phyloP scores from a whole-genome alignment of 2,888 invertebrate species.

The Leucoptera coffeella region DNA sequence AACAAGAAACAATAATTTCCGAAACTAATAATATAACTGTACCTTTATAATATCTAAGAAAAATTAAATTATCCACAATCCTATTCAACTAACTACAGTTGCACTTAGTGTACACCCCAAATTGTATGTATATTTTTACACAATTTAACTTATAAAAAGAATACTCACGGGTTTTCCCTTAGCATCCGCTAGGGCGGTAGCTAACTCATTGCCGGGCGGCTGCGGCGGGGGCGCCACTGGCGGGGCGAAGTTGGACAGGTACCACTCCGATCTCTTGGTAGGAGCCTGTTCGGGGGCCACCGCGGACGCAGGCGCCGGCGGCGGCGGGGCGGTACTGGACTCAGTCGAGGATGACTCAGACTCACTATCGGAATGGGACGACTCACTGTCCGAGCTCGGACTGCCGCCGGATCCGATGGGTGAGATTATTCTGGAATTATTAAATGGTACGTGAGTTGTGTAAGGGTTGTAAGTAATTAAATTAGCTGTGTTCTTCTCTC shows the following conservation, averaged over 20 bases:
- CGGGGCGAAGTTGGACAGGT: slow-evolving; percentile 35
- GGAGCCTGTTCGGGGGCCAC: slow-evolving; percentile 15
- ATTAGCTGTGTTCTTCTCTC: no score
- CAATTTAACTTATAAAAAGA: no score
- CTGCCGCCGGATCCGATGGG: slow-evolving; percentile 38
- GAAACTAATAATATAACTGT: no score
- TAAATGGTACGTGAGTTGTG: no score
- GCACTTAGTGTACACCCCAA: no score
- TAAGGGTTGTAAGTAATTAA: no score
- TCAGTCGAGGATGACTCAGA: slow-evolving; percentile 56
- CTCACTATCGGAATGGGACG: slow-evolving; percentile 58
- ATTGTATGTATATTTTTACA: no score
- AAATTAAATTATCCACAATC: no score
- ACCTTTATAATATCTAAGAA: no score
- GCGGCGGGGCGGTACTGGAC: slow-evolving; percentile 11
- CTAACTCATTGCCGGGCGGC: slow-evolving; percentile 48
- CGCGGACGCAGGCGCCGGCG: slow-evolving; percentile 10
- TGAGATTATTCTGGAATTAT: slow-evolving; percentile 25
- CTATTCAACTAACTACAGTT: no score
- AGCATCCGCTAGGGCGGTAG: slow-evolving; percentile 50
- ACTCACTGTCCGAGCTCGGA: slow-evolving; percentile 46
- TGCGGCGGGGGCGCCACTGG: slow-evolving; percentile 30
- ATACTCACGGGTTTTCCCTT: slow-evolving; percentile 35
- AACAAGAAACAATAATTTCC: no score
- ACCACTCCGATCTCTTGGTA: slow-evolving; percentile 42